phyloP scores from a whole-genome alignment of 2,888 invertebrate species.

The Aplocera efformata region DNA sequence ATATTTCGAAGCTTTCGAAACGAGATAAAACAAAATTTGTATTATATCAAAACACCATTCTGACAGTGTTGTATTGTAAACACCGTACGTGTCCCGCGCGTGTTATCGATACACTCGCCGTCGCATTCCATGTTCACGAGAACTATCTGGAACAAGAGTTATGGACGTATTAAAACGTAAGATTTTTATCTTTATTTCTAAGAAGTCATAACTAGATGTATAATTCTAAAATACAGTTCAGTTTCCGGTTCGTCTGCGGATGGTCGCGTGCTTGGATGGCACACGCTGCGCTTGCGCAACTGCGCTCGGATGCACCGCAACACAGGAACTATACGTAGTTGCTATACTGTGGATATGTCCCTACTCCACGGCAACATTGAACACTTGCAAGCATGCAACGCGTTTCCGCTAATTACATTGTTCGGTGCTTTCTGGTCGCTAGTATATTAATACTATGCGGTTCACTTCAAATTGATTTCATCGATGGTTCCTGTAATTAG shows the following conservation, averaged over 20 bases:
- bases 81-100: no score
- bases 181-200: constrained; percentile 10
- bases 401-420: constrained; percentile 43
- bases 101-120: neutral
- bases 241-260: constrained; percentile 43
- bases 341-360: constrained; percentile 31
- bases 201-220: constrained; percentile 11
- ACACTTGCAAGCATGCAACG: constrained; percentile 42
- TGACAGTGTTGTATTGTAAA: no score
- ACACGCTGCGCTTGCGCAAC: constrained; percentile 47
- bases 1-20: no score
- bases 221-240: constrained; percentile 11
- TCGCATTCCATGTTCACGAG: neutral
- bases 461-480: constrained; percentile 29
- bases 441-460: constrained; percentile 23
- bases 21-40: no score
- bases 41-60: no score
- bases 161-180: constrained; percentile 2
- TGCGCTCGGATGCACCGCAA: constrained; percentile 44
- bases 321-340: constrained; percentile 48
- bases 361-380: constrained; percentile 37
- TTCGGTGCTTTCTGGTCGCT: constrained; percentile 29
- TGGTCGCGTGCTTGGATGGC: constrained; percentile 51
- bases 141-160: neutral
- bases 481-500: constrained; percentile 22